Evolutionary conservation across 2,113 vertebrate genomes (phyloP).

Genomic region (Atractosteus spatula): DNA sequence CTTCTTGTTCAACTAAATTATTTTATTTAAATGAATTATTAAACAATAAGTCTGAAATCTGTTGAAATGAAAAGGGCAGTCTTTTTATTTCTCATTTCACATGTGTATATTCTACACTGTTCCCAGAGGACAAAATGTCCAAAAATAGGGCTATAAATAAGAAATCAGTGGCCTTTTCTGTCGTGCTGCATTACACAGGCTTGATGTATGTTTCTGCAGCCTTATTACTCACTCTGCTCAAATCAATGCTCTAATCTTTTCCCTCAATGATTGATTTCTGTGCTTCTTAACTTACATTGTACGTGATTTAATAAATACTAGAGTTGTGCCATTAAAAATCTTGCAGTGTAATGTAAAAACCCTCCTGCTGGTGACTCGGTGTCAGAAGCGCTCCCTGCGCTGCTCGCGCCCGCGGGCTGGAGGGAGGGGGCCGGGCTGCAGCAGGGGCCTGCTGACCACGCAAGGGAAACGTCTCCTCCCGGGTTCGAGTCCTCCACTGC

Average conservation of each 20-base stretch:
- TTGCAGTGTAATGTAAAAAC: constrained; percentile 17
- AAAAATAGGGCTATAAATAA: constrained; percentile 77
- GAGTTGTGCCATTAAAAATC: constrained; percentile 43
- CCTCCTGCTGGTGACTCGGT: neutral
- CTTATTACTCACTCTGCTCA: constrained; percentile 71
- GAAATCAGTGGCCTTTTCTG: constrained; percentile 69
- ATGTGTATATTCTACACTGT: constrained; percentile 11
- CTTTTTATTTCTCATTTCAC: constrained; percentile 31
- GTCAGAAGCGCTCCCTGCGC: neutral
- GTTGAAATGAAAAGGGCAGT: neutral
- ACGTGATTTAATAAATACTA: constrained; percentile 60
- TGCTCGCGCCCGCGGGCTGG: neutral
- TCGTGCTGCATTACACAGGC: constrained; percentile 60
- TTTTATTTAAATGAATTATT: too few relatives aligned
- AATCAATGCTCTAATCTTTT: constrained; percentile 71
- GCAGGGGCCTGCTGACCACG: too few relatives aligned
- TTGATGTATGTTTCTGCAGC: constrained; percentile 70
- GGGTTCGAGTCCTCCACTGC: too few relatives aligned
- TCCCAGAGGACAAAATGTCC: constrained; percentile 47
- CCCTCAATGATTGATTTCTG: constrained; percentile 69
- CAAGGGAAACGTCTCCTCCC: too few relatives aligned
- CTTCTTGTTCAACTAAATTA: neutral
- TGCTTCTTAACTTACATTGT: constrained; percentile 53
- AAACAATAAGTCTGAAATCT: neutral
- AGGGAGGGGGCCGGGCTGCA: neutral